A percentile compares a stretch with the other conserved stretches of the same genome.
phyloP scores from a whole-genome alignment of 2,888 invertebrate genomes.

The Ormia ochracea region DNA sequence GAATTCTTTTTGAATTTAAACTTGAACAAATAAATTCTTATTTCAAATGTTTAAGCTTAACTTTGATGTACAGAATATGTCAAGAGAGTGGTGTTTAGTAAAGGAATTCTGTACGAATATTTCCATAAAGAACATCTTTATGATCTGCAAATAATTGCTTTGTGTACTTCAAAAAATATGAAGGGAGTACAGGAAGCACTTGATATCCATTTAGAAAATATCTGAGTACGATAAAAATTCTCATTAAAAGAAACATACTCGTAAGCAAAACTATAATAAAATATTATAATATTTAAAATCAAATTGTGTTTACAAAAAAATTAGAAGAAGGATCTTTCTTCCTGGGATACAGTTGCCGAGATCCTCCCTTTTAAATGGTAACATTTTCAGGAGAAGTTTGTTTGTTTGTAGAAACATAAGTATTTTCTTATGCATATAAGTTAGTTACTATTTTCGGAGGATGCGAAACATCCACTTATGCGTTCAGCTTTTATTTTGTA shows the following conservation, averaged over 20 bases:
- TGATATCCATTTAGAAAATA: too few species aligned
- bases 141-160: too few species aligned
- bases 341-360: neutral
- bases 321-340: too few species aligned
- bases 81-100: slow-evolving; percentile 46
- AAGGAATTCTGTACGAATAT: neutral
- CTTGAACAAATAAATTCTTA: slow-evolving; percentile 36
- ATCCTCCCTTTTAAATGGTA: neutral
- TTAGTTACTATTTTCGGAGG: slow-evolving; percentile 26
- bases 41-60: slow-evolving; percentile 27
- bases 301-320: too few species aligned
- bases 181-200: too few species aligned
- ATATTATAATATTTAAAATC: too few species aligned
- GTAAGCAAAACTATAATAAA: too few species aligned
- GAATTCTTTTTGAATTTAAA: slow-evolving; percentile 14
- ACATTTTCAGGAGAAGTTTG: neutral
- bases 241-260: too few species aligned
- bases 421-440: neutral
- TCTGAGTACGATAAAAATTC: too few species aligned
- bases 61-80: slow-evolving; percentile 48
- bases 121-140: too few species aligned
- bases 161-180: too few species aligned
- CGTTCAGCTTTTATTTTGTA: slow-evolving; percentile 16
- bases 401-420: neutral
- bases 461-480: slow-evolving; percentile 40